A percentile compares a stretch with the other conserved stretches of the same genome.
Evolutionary conservation across 2,797 vertebrate species (phyloP).

Genomic region (Toxotes lorentzi): DNA sequence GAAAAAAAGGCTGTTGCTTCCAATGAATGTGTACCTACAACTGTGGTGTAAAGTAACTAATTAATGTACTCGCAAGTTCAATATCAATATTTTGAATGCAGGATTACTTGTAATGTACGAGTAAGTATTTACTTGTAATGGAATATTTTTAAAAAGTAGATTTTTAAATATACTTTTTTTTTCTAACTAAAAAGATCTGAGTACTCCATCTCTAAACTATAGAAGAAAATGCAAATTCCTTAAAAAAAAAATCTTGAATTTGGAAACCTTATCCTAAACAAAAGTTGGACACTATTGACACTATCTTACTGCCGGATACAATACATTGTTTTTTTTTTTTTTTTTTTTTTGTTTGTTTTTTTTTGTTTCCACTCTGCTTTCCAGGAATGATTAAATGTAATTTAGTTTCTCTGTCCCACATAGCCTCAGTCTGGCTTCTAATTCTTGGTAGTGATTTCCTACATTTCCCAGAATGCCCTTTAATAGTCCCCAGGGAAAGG

Average conservation of each 20-base stretch:
- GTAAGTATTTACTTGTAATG: too few relatives aligned
- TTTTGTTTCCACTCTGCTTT: not conserved
- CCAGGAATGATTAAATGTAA: not conserved
- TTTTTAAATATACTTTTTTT: too few relatives aligned
- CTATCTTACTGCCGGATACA: not conserved
- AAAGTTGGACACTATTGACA: not conserved
- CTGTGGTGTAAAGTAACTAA: not conserved
- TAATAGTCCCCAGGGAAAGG: not conserved
- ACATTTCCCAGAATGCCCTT: constrained; percentile 23
- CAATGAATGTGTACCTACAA: not conserved
- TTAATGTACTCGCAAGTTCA: not conserved
- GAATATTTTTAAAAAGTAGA: too few relatives aligned
- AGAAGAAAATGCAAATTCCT: not conserved
- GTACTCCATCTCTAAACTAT: not conserved
- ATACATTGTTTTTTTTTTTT: too few relatives aligned
- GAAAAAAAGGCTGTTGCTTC: constrained; percentile 9
- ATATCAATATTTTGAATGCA: not conserved
- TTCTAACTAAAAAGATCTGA: not conserved
- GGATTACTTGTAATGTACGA: too few relatives aligned
- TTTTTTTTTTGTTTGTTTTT: not conserved
- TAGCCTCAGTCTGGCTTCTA: not conserved
- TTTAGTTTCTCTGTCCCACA: not conserved
- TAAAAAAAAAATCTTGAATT: not conserved
- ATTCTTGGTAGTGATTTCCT: constrained; percentile 8
- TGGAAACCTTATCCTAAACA: not conserved